Conservation (phyloP, 2,888 invertebrate species). For the Spilosoma lubricipeda region DNA sequence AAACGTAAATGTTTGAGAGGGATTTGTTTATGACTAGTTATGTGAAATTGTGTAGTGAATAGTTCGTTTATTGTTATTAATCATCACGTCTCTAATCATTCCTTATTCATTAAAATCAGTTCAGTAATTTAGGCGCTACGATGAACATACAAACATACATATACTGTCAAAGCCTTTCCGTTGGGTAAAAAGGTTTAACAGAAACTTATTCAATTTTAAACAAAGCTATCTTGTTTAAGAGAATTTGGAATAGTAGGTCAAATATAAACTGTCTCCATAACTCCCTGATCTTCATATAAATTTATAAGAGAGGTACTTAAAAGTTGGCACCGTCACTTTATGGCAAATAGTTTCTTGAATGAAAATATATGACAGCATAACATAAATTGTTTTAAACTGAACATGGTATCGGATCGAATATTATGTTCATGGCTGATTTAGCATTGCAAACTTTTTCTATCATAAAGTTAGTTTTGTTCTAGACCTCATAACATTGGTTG, state of each 20-base stretch:
- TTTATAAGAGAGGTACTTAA: slow-evolving; percentile 2
- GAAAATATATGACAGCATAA: background rate
- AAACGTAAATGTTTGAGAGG: slow-evolving; percentile 30
- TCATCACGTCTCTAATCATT: too few species aligned
- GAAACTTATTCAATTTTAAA: background rate
- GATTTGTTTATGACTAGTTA: slow-evolving; percentile 15
- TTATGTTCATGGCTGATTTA: background rate
- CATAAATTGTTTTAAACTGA: background rate
- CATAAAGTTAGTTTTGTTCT: too few species aligned
- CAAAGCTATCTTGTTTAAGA: background rate
- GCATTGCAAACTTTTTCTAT: background rate
- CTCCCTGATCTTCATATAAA: background rate
- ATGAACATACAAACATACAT: too few species aligned
- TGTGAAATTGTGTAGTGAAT: background rate
- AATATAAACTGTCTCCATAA: background rate
- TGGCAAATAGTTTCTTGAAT: slow-evolving; percentile 1
- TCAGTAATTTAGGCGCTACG: too few species aligned
- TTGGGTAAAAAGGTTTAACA: background rate
- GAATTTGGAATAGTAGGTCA: background rate
- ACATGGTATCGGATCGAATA: background rate
- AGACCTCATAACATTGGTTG: too few species aligned
- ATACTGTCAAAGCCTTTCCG: too few species aligned
- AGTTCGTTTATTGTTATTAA: too few species aligned
- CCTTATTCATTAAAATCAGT: too few species aligned
- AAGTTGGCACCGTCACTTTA: background rate